Evolutionary conservation across 2,113 vertebrate genomes (phyloP).

Genomic region (Antigone vipio): DNA sequence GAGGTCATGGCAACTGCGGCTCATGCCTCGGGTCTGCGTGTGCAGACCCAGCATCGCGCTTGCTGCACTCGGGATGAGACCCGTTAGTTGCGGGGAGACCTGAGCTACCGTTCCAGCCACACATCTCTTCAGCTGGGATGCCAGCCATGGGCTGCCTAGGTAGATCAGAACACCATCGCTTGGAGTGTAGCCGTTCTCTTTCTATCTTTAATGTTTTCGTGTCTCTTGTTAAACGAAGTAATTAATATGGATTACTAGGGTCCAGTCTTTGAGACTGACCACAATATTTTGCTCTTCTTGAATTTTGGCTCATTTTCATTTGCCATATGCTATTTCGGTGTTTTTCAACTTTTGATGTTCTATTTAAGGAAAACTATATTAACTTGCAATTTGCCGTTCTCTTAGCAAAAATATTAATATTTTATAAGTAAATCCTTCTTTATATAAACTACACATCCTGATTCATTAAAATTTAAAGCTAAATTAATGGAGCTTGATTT

Average conservation of each 20-base stretch:
- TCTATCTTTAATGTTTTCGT: fast-evolving
- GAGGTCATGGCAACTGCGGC: background rate
- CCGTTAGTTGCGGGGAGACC: background rate
- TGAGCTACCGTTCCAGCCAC: fast-evolving
- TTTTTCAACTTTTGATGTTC: background rate
- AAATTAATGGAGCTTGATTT: constrained; percentile 39
- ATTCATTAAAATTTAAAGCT: constrained; percentile 44
- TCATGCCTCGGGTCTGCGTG: background rate
- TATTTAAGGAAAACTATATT: background rate
- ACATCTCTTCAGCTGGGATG: background rate
- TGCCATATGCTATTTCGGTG: background rate
- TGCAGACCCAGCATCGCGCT: fast-evolving
- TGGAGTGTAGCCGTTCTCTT: background rate
- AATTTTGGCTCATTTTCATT: background rate
- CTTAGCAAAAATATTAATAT: constrained; percentile 41
- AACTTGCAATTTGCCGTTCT: background rate
- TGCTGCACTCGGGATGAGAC: background rate
- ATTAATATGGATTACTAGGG: background rate
- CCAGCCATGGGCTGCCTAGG: background rate
- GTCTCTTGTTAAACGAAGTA: background rate
- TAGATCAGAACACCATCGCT: background rate
- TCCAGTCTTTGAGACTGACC: background rate
- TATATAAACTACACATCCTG: constrained; percentile 27
- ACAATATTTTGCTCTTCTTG: background rate
- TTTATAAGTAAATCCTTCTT: constrained; percentile 44